Percentiles rank a stretch among this genome's conserved stretches.
Evolutionary conservation across 1,140 invertebrate species (phyloP).

Genomic region (Pseudomyrmex pallidus): DNA sequence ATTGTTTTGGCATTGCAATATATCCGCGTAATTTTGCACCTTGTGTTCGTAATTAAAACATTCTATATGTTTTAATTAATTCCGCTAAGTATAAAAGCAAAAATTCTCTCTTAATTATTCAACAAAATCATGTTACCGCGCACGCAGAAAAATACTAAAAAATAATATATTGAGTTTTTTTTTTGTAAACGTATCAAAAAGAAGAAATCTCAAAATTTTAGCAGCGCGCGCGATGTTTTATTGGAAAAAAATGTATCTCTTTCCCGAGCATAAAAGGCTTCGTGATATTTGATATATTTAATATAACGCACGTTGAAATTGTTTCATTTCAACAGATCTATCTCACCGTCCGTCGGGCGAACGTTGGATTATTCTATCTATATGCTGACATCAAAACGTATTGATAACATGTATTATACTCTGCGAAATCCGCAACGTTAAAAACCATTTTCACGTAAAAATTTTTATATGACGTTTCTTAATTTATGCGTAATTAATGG

Average conservation of each 20-base stretch:
- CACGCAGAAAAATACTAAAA: background rate
- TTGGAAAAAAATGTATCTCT: constrained; percentile 42
- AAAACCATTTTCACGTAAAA: background rate
- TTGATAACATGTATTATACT: constrained; percentile 13
- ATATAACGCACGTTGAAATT: constrained; percentile 25
- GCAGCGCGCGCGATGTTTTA: constrained; percentile 7
- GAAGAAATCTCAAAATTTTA: constrained; percentile 34
- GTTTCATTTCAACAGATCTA: constrained; percentile 53
- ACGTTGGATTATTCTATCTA: background rate
- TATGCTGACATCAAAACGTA: constrained; percentile 2
- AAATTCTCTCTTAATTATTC: background rate
- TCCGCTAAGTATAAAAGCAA: too few species aligned
- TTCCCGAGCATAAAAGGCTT: constrained; percentile 8
- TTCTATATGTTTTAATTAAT: background rate
- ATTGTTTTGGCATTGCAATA: too few species aligned
- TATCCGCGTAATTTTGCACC: too few species aligned
- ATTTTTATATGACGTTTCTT: too few species aligned
- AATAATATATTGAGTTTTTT: background rate
- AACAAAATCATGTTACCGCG: background rate
- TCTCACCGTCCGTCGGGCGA: background rate
- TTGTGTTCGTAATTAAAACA: too few species aligned
- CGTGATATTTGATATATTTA: constrained; percentile 39
- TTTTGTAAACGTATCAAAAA: background rate
- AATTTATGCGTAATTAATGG: too few species aligned
- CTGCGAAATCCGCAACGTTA: background rate